Evolutionary conservation across 2,888 invertebrate species (phyloP), one percentile per base, ranked within the genome.

Genomic region (Hyposoter didymator): DNA sequence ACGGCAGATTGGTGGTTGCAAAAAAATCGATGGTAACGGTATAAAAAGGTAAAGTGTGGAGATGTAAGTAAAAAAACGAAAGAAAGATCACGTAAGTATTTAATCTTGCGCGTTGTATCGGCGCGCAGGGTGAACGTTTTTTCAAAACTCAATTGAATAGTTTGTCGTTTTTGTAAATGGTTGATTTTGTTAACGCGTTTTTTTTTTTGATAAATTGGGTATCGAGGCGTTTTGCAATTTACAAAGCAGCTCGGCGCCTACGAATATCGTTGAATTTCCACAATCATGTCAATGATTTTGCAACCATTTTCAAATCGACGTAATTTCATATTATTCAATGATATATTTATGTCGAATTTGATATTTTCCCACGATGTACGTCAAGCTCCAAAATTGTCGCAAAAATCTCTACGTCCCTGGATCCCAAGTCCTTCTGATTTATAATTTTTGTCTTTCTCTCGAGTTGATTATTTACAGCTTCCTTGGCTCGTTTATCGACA

Each of bases 71-170:
- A 52, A 78, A 52, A 55, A 32, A 39, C 87, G 55, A 22, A 49
- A 73, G 49, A 64, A 69, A 64, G 43, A 62, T 70, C 84, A 43
- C 87, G 95, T 95, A 94, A 95, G 95, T 95, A 95, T 94, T 90
- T 90, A 93, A 94, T 94, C 94, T 94, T 90, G 92, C 93, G 93
- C 93, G 94, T 94, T 94, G 95, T 95, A 95, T 95, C 95, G 95
- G 95, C 95, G 94, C 94, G 92, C 88, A 91, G 93, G 94, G 92
- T 91, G 90, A 84, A 87, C 84, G 90, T 85, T 47, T 17, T 49
- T 81, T 78, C 22, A 22, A 59, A 49, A 59, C 52, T 74, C n/a
- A 74, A 70, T 14, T 39, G 74, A 78, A 79, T 32, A 28, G 4
- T 32, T 67, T 43, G 43, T 78, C 73, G 69, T 74, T 28, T 59